These are phyloP conservation scores for Alosa sapidissima DNA, from an alignment of 2,797 vertebrate species.

Conservation along the genomic window DNA sequence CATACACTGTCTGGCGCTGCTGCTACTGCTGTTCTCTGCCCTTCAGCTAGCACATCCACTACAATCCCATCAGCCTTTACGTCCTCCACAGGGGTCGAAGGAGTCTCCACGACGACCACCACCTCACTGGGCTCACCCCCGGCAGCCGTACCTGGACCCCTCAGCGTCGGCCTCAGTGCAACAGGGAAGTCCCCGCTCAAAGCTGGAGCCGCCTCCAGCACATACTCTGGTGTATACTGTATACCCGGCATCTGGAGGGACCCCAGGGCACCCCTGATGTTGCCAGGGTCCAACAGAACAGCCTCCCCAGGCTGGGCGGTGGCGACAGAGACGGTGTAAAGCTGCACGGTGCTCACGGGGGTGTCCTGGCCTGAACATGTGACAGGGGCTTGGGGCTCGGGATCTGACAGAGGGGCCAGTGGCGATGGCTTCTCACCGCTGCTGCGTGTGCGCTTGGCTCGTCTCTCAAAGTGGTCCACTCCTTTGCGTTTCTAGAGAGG, in stretches of 20 bases:
- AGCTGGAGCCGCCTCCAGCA: constrained; percentile 20
- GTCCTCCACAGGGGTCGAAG: constrained; percentile 23
- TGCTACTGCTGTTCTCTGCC: constrained; percentile 42
- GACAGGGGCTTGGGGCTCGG: not conserved
- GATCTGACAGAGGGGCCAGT: constrained; percentile 9
- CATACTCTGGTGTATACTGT: too few relatives aligned
- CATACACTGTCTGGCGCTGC: not conserved
- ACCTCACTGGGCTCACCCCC: constrained; percentile 51
- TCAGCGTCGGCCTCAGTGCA: constrained; percentile 54
- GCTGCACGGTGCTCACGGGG: constrained; percentile 34
- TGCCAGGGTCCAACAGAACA: constrained; percentile 36
- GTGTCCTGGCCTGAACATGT: constrained; percentile 35
- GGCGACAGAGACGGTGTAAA: constrained; percentile 58
- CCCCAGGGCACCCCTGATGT: constrained; percentile 12
- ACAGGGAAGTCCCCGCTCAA: constrained; percentile 49
- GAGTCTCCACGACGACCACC: constrained; percentile 58
- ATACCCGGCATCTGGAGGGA: constrained; percentile 32
- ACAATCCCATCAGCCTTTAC: constrained; percentile 48
- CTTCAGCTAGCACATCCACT: constrained; percentile 37
- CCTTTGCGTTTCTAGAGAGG: constrained; percentile 67
- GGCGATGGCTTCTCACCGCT: not conserved
- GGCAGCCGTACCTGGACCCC: constrained; percentile 27
- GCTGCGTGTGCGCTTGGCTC: constrained; percentile 54
- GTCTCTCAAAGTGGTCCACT: constrained; percentile 45
- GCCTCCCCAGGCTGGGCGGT: constrained; percentile 35